Evolutionary conservation across 2,888 invertebrate species (phyloP).

Genomic region (Lepidocyrtoides sp.): DNA sequence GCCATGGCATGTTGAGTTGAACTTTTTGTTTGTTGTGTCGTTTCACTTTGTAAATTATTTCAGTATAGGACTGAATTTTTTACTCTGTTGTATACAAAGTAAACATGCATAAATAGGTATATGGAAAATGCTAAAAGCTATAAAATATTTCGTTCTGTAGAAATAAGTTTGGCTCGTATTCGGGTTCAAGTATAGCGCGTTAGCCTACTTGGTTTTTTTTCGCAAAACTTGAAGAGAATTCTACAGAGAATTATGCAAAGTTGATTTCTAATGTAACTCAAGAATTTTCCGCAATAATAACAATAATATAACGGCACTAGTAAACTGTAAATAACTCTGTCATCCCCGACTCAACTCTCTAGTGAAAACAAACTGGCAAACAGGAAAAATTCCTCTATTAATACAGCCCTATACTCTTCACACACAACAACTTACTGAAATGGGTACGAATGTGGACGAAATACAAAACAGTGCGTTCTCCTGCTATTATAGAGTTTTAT

Average conservation of each 20-base stretch:
- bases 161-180: slow-evolving; percentile 41
- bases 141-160: slow-evolving; percentile 28
- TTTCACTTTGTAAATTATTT: slow-evolving; percentile 9
- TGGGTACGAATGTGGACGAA: slow-evolving; percentile 34
- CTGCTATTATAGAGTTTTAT: no score
- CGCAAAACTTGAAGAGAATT: slow-evolving; percentile 69
- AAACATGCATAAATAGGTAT: slow-evolving; percentile 18
- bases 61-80: background rate
- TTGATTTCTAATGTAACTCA: slow-evolving; percentile 76
- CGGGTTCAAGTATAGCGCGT: background rate
- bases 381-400: background rate
- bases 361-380: slow-evolving; percentile 24
- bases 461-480: no score
- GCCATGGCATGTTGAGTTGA: slow-evolving; percentile 52
- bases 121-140: background rate
- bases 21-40: background rate
- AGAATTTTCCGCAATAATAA: slow-evolving; percentile 76
- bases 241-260: slow-evolving; percentile 75
- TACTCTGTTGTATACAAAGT: background rate
- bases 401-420: background rate
- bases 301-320: slow-evolving; percentile 42
- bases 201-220: slow-evolving; percentile 52
- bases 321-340: slow-evolving; percentile 76
- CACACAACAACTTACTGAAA: background rate
- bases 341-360: slow-evolving; percentile 55